These are phyloP conservation scores for Brachyhypopomus occidentalis DNA, from an alignment of 2,113 vertebrate genomes.

Conservation along the genomic window DNA sequence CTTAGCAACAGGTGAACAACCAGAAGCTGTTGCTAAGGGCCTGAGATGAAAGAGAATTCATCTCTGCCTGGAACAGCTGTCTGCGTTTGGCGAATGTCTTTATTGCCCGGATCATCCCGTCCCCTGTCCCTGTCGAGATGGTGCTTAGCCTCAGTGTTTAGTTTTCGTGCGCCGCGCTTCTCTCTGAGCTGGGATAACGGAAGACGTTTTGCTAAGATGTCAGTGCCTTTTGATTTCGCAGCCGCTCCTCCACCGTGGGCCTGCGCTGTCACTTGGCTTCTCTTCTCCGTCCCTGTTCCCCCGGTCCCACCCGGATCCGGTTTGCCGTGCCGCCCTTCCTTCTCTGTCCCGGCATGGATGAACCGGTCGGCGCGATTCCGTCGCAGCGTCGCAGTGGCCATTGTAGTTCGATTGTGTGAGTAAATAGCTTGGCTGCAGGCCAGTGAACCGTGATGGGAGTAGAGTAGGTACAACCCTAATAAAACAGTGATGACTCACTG, in stretches of 20 bases:
- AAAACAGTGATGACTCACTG: too few relatives aligned
- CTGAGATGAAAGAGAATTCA: conserved; percentile 46
- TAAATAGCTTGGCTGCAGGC: too few relatives aligned
- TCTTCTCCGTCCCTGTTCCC: background rate
- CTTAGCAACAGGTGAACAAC: conserved; percentile 51
- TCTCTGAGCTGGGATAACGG: background rate
- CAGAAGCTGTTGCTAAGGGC: conserved; percentile 53
- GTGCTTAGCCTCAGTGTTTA: background rate
- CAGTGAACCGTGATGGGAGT: too few relatives aligned
- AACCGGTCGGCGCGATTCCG: background rate
- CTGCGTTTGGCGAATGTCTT: conserved; percentile 39
- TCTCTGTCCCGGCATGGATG: background rate
- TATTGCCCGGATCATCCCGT: conserved; percentile 20
- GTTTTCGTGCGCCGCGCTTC: background rate
- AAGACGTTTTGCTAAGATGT: background rate
- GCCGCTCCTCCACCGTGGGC: background rate
- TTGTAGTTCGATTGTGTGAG: background rate
- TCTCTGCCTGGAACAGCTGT: conserved; percentile 1
- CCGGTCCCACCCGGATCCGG: too few relatives aligned
- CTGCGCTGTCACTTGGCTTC: background rate
- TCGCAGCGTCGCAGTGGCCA: background rate
- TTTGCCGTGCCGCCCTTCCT: background rate
- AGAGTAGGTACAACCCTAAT: too few relatives aligned
- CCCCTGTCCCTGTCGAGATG: background rate
- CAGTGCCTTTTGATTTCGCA: background rate